Evolutionary conservation across 2,797 vertebrate species (phyloP).

Genomic region (Typhlichthys eigenmanni): DNA sequence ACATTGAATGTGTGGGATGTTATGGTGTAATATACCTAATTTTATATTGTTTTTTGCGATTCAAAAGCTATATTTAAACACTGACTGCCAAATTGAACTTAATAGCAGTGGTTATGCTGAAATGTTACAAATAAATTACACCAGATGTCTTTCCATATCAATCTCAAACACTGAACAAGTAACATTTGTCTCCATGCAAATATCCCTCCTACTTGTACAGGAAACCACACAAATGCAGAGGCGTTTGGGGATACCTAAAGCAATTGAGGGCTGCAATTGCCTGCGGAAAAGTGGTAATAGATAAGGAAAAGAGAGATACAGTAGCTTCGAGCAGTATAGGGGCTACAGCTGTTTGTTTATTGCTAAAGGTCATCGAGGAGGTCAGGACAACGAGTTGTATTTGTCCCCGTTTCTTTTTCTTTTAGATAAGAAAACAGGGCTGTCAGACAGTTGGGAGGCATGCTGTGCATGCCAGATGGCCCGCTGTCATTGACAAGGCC

Average conservation of each 20-base stretch:
- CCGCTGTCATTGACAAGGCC: constrained; percentile 50
- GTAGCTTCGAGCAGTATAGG: not conserved
- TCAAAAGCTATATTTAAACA: no score
- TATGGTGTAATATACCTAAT: no score
- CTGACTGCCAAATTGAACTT: no score
- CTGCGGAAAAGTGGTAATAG: not conserved
- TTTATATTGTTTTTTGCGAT: no score
- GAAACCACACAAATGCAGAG: no score
- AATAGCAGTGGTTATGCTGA: no score
- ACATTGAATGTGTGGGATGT: no score
- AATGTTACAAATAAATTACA: not conserved
- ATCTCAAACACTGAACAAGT: not conserved
- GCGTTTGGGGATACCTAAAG: no score
- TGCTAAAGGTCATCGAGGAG: constrained; percentile 37
- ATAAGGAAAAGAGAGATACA: constrained; percentile 11
- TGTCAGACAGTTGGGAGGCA: constrained; percentile 41
- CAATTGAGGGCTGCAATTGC: no score
- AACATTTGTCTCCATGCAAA: not conserved
- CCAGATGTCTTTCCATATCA: not conserved
- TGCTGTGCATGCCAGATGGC: constrained; percentile 57
- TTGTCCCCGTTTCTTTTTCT: constrained; percentile 42
- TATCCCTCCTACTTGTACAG: no score
- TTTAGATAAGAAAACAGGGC: constrained; percentile 36
- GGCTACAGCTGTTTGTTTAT: constrained; percentile 24
- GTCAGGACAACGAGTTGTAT: constrained; percentile 47